Evolutionary conservation across 1,140 invertebrate genomes (phyloP).

Genomic region (Bilobella aurantiaca): DNA sequence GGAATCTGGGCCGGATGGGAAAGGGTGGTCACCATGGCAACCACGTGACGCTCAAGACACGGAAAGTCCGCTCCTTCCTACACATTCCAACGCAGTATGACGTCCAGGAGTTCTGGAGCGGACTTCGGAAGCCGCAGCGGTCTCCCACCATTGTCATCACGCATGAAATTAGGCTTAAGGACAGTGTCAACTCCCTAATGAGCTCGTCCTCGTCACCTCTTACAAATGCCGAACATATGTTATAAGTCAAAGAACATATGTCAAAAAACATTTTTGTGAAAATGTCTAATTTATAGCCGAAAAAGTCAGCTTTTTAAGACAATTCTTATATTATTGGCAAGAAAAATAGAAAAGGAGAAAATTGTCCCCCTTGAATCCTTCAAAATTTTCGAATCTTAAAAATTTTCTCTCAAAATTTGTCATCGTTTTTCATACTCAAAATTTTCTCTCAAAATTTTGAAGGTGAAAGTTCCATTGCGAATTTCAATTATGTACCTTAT

Average conservation of each 20-base stretch:
- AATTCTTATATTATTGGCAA: no score
- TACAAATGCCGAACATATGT: conserved; percentile 28
- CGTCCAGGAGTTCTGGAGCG: conserved; percentile 34
- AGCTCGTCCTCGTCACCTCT: conserved; percentile 9
- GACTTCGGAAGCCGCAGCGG: conserved; percentile 30
- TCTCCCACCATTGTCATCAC: conserved; percentile 35
- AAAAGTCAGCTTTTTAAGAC: no score
- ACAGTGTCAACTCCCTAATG: conserved; percentile 15
- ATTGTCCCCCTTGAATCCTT: no score
- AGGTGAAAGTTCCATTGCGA: no score
- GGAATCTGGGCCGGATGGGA: conserved; percentile 19
- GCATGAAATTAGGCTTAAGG: conserved; percentile 33
- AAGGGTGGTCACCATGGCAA: background rate
- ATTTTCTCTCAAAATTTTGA: no score
- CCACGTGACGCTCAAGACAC: background rate
- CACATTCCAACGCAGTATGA: conserved; percentile 33
- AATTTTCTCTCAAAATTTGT: no score
- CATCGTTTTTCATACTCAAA: no score
- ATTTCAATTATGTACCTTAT: no score
- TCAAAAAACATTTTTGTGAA: background rate
- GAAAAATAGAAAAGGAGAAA: no score
- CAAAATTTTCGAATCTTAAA: no score
- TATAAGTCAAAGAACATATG: conserved; percentile 9
- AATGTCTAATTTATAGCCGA: background rate
- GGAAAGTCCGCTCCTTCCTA: conserved; percentile 33